These are phyloP conservation scores for Neocloeon triangulifer DNA, from an alignment of 1,140 invertebrate genomes.

Conservation along the genomic window DNA sequence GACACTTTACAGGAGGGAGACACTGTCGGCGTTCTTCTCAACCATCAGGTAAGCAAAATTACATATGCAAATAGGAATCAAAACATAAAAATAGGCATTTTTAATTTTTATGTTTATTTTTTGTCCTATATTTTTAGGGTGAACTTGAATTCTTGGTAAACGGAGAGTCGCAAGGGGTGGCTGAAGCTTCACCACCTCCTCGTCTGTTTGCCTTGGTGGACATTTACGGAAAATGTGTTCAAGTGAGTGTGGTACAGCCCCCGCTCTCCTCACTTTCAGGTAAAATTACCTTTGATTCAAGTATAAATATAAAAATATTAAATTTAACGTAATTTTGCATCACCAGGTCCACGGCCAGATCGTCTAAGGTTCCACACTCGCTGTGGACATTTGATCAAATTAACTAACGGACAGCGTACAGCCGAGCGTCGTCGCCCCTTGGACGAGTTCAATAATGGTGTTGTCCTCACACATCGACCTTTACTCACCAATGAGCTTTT, in stretches of 20 bases:
- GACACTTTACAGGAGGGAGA: conserved; percentile 68
- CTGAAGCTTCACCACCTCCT: conserved; percentile 49
- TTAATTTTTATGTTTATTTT: no score
- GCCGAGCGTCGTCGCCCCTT: conserved; percentile 64
- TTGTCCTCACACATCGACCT: conserved; percentile 75
- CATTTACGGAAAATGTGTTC: conserved; percentile 80
- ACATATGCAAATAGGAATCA: no score
- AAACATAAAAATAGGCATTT: no score
- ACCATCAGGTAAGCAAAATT: conserved; percentile 47
- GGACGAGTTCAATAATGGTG: conserved; percentile 89
- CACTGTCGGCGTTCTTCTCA: conserved; percentile 59
- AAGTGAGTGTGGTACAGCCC: conserved; percentile 31
- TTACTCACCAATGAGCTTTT: conserved; percentile 76
- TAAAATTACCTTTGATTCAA: not conserved
- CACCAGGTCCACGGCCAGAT: conserved; percentile 18
- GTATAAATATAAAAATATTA: not conserved
- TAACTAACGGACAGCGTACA: conserved; percentile 61
- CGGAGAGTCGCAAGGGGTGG: conserved; percentile 67
- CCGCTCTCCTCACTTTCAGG: not conserved
- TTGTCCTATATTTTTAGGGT: conserved; percentile 26
- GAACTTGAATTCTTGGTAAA: conserved; percentile 79
- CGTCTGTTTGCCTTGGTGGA: conserved; percentile 69
- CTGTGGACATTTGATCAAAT: conserved; percentile 67
- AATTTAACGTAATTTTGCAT: not conserved
- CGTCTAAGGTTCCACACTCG: conserved; percentile 67